Evolutionary conservation across 2,113 vertebrate species (phyloP).

Genomic region (Gasterosteus aculeatus): DNA sequence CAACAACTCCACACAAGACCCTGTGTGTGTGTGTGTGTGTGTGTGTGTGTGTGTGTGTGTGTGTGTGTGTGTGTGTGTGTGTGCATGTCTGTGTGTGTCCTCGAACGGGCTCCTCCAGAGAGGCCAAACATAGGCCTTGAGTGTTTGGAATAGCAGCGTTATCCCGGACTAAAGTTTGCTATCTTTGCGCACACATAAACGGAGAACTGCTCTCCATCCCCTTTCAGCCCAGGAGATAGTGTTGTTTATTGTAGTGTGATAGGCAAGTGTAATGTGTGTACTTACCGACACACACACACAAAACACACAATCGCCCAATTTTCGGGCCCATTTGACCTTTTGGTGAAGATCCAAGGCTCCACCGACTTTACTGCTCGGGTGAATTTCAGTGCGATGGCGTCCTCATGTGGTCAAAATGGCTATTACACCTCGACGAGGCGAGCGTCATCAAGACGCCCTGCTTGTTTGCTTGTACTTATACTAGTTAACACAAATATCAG

Average conservation of each 20-base stretch:
- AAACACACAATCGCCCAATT: constrained; percentile 21
- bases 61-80: neutral
- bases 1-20: constrained; percentile 27
- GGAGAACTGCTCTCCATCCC: constrained; percentile 14
- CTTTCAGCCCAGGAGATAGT: constrained; percentile 16
- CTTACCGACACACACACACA: constrained; percentile 28
- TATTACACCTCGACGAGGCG: constrained; percentile 12
- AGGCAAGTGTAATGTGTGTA: constrained; percentile 6
- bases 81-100: constrained; percentile 1
- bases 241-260: constrained; percentile 52
- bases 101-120: constrained; percentile 19
- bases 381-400: constrained; percentile 1
- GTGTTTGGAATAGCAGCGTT: constrained; percentile 58
- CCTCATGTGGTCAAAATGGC: constrained; percentile 46
- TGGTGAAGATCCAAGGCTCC: neutral
- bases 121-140: constrained; percentile 58
- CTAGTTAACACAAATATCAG: neutral
- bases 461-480: neutral
- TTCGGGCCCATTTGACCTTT: constrained; percentile 54
- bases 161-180: constrained; percentile 51
- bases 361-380: neutral
- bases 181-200: constrained; percentile 33
- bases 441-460: neutral
- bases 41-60: neutral
- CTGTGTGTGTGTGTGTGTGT: neutral